Evolutionary conservation across 2,888 invertebrate genomes (phyloP), one percentile per base, ranked within the genome.

Genomic region (Drosophila dives): DNA sequence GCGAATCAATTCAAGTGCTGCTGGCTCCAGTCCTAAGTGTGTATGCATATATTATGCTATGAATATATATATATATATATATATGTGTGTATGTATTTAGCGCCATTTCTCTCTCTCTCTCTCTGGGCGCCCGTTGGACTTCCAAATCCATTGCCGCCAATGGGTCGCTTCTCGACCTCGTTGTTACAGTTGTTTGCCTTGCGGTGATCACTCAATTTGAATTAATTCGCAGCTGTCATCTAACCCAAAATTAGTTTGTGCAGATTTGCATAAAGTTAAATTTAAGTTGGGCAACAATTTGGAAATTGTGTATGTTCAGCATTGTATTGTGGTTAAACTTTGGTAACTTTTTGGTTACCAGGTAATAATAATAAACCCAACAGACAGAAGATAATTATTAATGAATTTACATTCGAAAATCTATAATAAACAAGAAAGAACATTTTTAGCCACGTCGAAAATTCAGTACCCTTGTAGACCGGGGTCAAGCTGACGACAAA

Each of bases 211-310:
- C 74, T 89, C 85, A 89, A 89, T 86, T 86, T 89, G 86, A 89
- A 89, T 87, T 89, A 87, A 86, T 86, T 89, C 89, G 87, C 74
- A 83, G 77, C 80, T 89, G 89, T 87, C 89, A 87, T 75, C 71
- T 67, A 72, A 82, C 68, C 87, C 72, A 74, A 87, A 82, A 86
- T 86, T 86, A 82, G 89, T 87, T 87, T 78, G 72, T 68, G 48
- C 61, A 64, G 63, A 84, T 86, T 86, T 87, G 85, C 89, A 86
- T 89, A 86, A 81, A 72, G 62, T 77, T 63, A 84, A 81, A 69
- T 59, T 63, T 55, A 72, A 75, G 73, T 73, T 83, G 65, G 71
- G 55, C 56, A 32, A 72, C 53, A 51, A 62, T 65, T 65, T 51
- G 23, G 0, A 48, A 23, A 29, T 29, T 36, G 33, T 32, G 15